Evolutionary conservation across 2,113 vertebrate genomes (phyloP).

Genomic region (Caretta caretta): DNA sequence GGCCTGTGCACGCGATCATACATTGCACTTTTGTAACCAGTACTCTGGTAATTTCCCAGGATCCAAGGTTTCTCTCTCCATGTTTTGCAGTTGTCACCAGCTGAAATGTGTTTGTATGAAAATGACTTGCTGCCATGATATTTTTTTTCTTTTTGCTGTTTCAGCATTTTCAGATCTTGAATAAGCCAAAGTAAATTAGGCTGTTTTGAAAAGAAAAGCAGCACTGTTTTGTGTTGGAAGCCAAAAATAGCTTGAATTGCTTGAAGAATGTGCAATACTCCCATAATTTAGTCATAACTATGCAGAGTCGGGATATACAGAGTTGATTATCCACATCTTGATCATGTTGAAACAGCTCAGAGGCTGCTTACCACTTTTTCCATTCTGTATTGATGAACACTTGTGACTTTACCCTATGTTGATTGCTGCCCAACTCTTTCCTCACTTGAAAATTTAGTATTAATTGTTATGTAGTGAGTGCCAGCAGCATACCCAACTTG

Average conservation of each 20-base stretch:
- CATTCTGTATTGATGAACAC: neutral
- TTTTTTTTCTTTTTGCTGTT: neutral
- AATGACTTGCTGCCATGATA: neutral
- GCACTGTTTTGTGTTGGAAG: neutral
- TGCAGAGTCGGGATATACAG: neutral
- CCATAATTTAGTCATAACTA: neutral
- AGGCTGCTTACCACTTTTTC: neutral
- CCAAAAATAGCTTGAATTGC: neutral
- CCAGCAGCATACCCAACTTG: neutral
- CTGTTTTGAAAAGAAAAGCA: neutral
- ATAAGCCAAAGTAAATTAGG: neutral
- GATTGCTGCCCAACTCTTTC: neutral
- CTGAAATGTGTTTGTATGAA: conserved; percentile 19
- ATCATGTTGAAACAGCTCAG: neutral
- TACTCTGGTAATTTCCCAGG: neutral
- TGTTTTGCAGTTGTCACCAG: neutral
- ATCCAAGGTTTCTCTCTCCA: neutral
- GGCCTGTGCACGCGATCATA: neutral
- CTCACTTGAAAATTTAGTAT: neutral
- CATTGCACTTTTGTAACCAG: neutral
- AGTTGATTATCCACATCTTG: neutral
- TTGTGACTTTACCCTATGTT: neutral
- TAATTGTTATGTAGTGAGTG: neutral
- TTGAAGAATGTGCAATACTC: neutral
- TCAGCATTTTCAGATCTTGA: neutral